Base-by-base conservation (phyloP, 2,888 invertebrate genomes). In the Tridacna gigas region DNA sequence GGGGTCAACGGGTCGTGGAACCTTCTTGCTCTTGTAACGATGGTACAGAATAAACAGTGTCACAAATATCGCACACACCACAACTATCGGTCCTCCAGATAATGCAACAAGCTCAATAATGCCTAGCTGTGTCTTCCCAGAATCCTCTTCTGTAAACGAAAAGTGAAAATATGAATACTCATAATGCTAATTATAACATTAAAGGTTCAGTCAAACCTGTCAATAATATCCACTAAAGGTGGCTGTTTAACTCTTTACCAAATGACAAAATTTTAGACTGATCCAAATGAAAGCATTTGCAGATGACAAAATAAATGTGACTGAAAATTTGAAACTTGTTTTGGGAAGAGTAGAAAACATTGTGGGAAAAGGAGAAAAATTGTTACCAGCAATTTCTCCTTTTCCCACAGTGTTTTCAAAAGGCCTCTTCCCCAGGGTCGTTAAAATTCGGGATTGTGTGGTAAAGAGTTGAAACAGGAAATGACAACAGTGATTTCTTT, bases 51-150 rank as follows among this genome's bases (percentile, higher is more conserved):
- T 89, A 79, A 89, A 90, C 11, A 84, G 47, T 47, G 96, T 76
- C 94, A 97, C 96, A 79, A 96, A 96, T 74, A 97, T 95, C 48
- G 94, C 95, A 93, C 97, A 97, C 60, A 97, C 94, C 47, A 96
- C 95, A 89, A 97, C 96, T 79, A 97, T 96, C 84, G 97, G 96
- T 61, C 96, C 95, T 11, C 96, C 97, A 93, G 97, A 96, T 86
- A 96, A 95, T 94, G 97, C 95, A 45, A 97, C 97, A 93, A 97
- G 96, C 94, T 96, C 96, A 95, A 96, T 95, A 60, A 96, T 95
- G 51, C 96, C 89, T 56, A 91, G 86, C 56, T 89, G 87, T 20
- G 84, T 83, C 74, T 83, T 84, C 15, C 82, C 80, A 56, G 67
- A 67, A 20, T 61, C 73, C 3, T 75, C 63, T 37, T 75, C 75